Percentiles rank a stretch among this genome's conserved stretches.
Conservation (phyloP, 1,140 invertebrate species). For the Cepaea nemoralis region DNA sequence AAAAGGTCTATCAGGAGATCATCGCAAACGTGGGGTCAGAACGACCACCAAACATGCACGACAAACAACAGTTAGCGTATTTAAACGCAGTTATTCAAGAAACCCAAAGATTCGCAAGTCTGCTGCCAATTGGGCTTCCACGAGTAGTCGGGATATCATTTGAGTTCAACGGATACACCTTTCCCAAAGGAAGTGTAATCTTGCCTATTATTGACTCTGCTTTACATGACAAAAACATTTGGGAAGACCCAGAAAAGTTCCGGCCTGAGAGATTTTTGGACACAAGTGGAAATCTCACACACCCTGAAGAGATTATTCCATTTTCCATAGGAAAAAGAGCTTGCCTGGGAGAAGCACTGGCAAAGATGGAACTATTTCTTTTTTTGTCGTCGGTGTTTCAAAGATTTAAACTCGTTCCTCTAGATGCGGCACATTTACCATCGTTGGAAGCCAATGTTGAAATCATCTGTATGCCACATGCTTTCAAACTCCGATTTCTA, state of each 20-base stretch:
- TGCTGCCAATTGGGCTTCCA: constrained; percentile 64
- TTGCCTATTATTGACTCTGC: constrained; percentile 62
- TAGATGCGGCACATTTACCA: neutral
- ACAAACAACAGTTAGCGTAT: constrained; percentile 46
- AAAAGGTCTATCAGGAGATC: constrained; percentile 86
- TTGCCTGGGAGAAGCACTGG: constrained; percentile 50
- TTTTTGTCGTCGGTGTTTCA: constrained; percentile 46
- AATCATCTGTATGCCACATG: no score
- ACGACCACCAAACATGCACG: constrained; percentile 73
- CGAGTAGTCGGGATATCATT: constrained; percentile 8
- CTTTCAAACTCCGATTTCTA: no score
- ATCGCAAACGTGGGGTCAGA: constrained; percentile 83
- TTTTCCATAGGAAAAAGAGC: constrained; percentile 40
- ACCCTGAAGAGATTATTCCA: constrained; percentile 37
- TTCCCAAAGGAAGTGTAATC: constrained; percentile 63
- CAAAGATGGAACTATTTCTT: constrained; percentile 48
- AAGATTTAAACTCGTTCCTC: constrained; percentile 71
- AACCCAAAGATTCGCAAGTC: constrained; percentile 42
- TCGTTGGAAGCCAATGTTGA: neutral
- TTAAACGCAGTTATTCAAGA: constrained; percentile 52
- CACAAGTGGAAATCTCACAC: constrained; percentile 37
- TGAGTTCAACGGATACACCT: constrained; percentile 57
- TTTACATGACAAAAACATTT: constrained; percentile 69
- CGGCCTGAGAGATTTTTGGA: constrained; percentile 77
- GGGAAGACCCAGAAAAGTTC: constrained; percentile 79